phyloP scores from a whole-genome alignment of 1,140 invertebrate genomes.

The Diachasmimorpha longicaudata region DNA sequence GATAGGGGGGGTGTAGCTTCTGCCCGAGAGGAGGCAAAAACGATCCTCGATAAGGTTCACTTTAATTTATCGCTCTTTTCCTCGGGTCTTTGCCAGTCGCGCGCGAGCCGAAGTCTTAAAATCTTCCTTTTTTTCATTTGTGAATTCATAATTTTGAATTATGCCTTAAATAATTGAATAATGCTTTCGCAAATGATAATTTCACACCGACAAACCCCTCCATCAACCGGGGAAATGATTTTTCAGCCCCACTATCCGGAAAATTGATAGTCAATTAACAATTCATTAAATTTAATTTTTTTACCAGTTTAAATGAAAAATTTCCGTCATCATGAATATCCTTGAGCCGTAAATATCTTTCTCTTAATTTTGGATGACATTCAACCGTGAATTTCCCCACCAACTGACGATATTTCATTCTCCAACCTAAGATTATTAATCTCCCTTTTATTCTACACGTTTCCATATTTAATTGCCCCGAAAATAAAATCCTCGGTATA shows the following conservation, averaged over 20 bases:
- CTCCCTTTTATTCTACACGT: background rate
- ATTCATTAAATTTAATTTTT: too few relatives aligned
- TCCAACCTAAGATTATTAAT: background rate
- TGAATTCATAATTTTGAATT: background rate
- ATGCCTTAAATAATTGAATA: background rate
- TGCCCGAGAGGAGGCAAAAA: slow-evolving; percentile 32
- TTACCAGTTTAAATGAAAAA: too few relatives aligned
- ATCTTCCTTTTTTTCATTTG: background rate
- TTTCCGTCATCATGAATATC: too few relatives aligned
- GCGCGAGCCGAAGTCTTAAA: background rate
- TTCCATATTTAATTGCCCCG: background rate
- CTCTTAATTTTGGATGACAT: too few relatives aligned
- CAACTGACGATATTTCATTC: background rate
- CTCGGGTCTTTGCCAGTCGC: slow-evolving; percentile 43
- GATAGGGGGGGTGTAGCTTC: slow-evolving; percentile 33
- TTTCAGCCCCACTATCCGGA: too few relatives aligned
- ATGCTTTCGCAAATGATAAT: background rate
- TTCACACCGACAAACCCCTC: too few relatives aligned
- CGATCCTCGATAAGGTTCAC: slow-evolving; percentile 53
- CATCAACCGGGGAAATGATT: too few relatives aligned
- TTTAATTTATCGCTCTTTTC: slow-evolving; percentile 56
- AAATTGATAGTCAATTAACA: too few relatives aligned
- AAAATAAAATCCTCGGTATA: background rate
- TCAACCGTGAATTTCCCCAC: too few relatives aligned
- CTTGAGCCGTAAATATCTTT: too few relatives aligned